These are phyloP conservation scores for Ectobius pallidus DNA, from an alignment of 2,888 invertebrate genomes.

Conservation along the genomic window DNA sequence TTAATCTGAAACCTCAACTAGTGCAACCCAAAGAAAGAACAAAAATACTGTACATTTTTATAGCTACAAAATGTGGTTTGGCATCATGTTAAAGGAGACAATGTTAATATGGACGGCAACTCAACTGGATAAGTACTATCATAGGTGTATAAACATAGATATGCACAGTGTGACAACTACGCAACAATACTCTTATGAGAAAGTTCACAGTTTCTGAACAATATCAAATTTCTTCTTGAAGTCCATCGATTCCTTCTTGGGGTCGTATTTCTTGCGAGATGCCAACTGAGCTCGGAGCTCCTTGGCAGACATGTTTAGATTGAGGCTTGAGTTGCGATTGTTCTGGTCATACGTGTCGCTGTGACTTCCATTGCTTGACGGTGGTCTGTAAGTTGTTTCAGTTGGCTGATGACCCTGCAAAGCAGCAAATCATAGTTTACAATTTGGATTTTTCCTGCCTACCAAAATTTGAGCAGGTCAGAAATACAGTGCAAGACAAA, in stretches of 20 bases:
- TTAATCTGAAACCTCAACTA: not conserved
- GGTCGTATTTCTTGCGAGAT: conserved; percentile 86
- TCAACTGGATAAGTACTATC: conserved; percentile 12
- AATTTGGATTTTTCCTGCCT: no score
- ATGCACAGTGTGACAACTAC: not conserved
- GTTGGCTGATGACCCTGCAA: not conserved
- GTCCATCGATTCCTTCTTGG: conserved; percentile 88
- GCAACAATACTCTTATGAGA: not conserved
- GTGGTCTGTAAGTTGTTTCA: not conserved
- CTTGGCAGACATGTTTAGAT: conserved; percentile 90
- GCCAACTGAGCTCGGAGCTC: conserved; percentile 87
- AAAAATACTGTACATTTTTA: not conserved
- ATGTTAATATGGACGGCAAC: conserved; percentile 20
- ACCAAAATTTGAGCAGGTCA: no score
- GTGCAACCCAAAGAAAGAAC: not conserved
- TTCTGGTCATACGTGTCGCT: conserved; percentile 33
- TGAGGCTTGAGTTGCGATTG: conserved; percentile 57
- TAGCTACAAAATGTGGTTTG: not conserved
- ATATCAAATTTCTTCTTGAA: conserved; percentile 93
- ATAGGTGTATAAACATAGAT: not conserved
- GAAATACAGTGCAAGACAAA: no score
- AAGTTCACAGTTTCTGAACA: conserved; percentile 84
- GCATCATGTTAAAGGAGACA: conserved; percentile 4
- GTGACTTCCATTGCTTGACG: conserved; percentile 21
- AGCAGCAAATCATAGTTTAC: not conserved